phyloP scores from a whole-genome alignment of 2,888 invertebrate species.

The Eucera pruinosa region DNA sequence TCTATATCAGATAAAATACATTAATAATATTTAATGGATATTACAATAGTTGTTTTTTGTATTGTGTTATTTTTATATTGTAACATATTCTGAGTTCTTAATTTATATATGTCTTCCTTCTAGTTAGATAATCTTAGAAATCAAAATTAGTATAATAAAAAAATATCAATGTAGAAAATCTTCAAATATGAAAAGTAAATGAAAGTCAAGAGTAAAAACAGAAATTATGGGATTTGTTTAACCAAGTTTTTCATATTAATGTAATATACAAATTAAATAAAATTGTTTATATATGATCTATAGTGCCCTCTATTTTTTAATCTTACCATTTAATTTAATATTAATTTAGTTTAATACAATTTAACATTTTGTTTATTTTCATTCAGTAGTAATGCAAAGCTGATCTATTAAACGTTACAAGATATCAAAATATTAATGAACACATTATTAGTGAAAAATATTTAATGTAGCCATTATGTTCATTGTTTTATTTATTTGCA shows the following conservation, averaged over 20 bases:
- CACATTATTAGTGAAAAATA: background rate
- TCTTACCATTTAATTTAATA: conserved; percentile 66
- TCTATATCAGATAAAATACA: background rate
- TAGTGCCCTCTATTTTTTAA: conserved; percentile 70
- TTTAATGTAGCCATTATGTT: background rate
- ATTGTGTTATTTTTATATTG: conserved; percentile 22
- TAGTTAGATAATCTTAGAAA: conserved; percentile 32
- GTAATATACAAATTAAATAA: conserved; percentile 70
- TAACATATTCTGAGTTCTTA: conserved; percentile 9
- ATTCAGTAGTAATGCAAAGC: background rate
- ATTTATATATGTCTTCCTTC: conserved; percentile 20
- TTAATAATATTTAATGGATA: no score
- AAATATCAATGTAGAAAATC: conserved; percentile 36
- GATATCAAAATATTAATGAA: background rate
- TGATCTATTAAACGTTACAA: background rate
- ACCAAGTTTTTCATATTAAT: conserved; percentile 51
- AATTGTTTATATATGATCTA: conserved; percentile 67
- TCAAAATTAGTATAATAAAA: conserved; percentile 5
- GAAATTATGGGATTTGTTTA: conserved; percentile 40
- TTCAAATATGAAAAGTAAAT: conserved; percentile 26
- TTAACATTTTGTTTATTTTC: conserved; percentile 25
- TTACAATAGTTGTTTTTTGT: no score
- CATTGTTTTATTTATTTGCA: background rate
- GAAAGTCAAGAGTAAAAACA: conserved; percentile 31
- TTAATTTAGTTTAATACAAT: conserved; percentile 16